Conservation (phyloP, 2,888 invertebrate genomes). For the Ypsolopha scabrella region DNA sequence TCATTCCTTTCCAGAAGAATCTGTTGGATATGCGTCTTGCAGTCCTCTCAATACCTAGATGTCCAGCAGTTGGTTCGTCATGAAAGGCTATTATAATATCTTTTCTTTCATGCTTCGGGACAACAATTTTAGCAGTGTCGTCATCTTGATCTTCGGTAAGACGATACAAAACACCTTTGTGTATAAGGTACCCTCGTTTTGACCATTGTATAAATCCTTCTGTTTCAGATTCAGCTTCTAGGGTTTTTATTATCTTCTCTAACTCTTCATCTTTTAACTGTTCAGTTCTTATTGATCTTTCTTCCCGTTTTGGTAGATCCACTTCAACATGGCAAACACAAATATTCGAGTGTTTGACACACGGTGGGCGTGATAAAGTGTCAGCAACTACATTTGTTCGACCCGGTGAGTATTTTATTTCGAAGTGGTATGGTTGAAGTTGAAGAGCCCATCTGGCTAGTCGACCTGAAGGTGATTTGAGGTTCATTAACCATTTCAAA, state of each 20-base stretch:
- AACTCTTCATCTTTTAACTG: slow-evolving; percentile 12
- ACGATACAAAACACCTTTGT: slow-evolving; percentile 16
- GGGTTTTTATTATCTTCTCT: slow-evolving; percentile 9
- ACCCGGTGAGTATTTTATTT: slow-evolving; percentile 20
- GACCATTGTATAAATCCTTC: slow-evolving; percentile 13
- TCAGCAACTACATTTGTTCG: slow-evolving; percentile 26
- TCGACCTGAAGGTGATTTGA: slow-evolving; percentile 34
- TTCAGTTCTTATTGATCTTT: slow-evolving; percentile 1
- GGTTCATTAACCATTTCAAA: slow-evolving; percentile 30
- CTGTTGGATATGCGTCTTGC: background rate
- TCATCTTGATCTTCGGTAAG: slow-evolving; percentile 9
- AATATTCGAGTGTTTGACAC: background rate
- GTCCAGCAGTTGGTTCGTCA: slow-evolving; percentile 16
- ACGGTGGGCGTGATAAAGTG: slow-evolving; percentile 22
- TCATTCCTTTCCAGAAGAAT: slow-evolving; percentile 7
- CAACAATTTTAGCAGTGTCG: slow-evolving; percentile 11
- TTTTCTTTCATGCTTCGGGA: slow-evolving; percentile 12
- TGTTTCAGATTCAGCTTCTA: slow-evolving; percentile 4
- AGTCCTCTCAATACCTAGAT: slow-evolving; percentile 9
- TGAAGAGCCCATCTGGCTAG: slow-evolving; percentile 38
- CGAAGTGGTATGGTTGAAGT: slow-evolving; percentile 28
- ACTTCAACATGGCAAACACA: background rate
- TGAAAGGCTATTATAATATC: slow-evolving; percentile 14
- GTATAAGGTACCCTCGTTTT: slow-evolving; percentile 13
- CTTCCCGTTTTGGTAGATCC: slow-evolving; percentile 2